Evolutionary conservation across 2,797 vertebrate genomes (phyloP).

Genomic region (Pyrocephalus nanus): DNA sequence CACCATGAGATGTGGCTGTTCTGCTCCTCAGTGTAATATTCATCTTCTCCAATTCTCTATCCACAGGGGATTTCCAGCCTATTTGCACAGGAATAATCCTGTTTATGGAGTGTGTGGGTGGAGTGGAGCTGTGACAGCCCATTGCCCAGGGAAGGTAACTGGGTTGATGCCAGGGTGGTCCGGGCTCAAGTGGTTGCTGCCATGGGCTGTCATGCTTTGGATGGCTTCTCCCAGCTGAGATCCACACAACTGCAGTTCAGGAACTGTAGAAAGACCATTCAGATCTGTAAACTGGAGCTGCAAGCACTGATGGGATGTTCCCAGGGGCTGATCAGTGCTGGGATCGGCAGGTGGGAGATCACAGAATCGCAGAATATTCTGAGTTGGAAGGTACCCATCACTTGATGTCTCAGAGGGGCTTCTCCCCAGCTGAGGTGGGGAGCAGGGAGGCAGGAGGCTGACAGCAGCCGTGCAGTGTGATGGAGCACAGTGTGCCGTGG

Average conservation of each 20-base stretch:
- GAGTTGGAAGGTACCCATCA: background rate
- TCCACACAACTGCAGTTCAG: background rate
- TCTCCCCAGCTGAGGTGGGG: background rate
- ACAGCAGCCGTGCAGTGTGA: background rate
- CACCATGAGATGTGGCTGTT: background rate
- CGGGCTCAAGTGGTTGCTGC: background rate
- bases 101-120: background rate
- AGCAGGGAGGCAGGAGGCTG: background rate
- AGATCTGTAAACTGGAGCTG: background rate
- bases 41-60: background rate
- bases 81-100: background rate
- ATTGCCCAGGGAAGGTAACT: background rate
- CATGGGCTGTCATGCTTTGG: background rate
- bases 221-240: background rate
- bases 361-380: background rate
- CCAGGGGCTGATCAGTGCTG: background rate
- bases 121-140: background rate
- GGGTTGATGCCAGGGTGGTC: background rate
- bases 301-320: accelerated
- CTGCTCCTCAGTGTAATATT: background rate
- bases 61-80: background rate
- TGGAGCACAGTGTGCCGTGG: background rate
- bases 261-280: accelerated
- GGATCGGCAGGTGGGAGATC: background rate
- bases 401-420: background rate